Evolutionary conservation across 2,888 invertebrate species (phyloP).

Genomic region (Oxyscelio sp.): DNA sequence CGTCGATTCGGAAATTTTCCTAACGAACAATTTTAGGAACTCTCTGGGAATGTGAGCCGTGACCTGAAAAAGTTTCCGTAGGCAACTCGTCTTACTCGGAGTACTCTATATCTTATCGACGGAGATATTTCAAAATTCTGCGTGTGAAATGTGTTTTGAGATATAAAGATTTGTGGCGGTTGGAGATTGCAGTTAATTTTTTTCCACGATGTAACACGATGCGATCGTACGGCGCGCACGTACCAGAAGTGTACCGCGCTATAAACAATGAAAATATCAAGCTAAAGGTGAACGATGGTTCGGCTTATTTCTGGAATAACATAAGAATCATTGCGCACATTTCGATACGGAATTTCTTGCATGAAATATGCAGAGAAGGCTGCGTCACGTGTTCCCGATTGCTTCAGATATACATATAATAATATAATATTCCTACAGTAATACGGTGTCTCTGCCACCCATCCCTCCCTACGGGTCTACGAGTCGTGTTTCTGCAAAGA

Average conservation of each 20-base stretch:
- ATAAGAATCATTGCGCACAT: slow-evolving; percentile 85
- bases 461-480: slow-evolving; percentile 33
- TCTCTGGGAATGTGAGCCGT: neutral
- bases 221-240: slow-evolving; percentile 25
- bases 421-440: slow-evolving; percentile 77
- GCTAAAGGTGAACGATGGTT: slow-evolving; percentile 66
- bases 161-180: neutral
- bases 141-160: slow-evolving; percentile 3
- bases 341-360: slow-evolving; percentile 58
- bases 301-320: slow-evolving; percentile 84
- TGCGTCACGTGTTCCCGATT: slow-evolving; percentile 86
- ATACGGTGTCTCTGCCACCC: slow-evolving; percentile 38
- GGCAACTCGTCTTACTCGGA: neutral
- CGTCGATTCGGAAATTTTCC: neutral
- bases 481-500: slow-evolving; percentile 64
- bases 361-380: slow-evolving; percentile 70
- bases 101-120: neutral
- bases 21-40: neutral
- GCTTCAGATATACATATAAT: slow-evolving; percentile 80
- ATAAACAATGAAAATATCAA: slow-evolving; percentile 64
- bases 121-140: neutral
- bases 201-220: slow-evolving; percentile 24
- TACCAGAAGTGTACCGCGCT: slow-evolving; percentile 52
- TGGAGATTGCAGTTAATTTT: slow-evolving; percentile 8
- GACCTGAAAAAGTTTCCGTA: slow-evolving; percentile 1